These are phyloP conservation scores for Crax fasciolata DNA, from an alignment of 2,797 vertebrate species.

Conservation along the genomic window DNA sequence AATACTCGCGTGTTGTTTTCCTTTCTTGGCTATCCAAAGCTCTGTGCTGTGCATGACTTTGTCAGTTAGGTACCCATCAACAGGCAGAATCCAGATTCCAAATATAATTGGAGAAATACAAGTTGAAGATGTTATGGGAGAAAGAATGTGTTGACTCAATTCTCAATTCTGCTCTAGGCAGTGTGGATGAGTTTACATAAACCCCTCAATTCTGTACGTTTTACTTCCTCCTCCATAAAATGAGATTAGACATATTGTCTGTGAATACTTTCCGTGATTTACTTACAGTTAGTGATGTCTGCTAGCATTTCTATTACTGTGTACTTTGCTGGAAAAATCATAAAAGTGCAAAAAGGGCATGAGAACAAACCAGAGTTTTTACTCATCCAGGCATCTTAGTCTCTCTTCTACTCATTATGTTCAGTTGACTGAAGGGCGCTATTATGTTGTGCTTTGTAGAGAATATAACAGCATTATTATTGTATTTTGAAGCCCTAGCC, in stretches of 20 bases:
- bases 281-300: not conserved
- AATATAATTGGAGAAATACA: not conserved
- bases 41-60: not conserved
- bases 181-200: not conserved
- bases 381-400: not conserved
- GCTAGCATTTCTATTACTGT: not conserved
- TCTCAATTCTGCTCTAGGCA: not conserved
- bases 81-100: not conserved
- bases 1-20: not conserved
- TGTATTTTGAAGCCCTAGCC: not conserved
- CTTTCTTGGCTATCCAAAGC: not conserved
- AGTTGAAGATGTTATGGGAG: not conserved
- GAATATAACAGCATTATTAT: not conserved
- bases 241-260: not conserved
- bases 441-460: not conserved
- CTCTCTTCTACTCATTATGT: not conserved
- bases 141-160: not conserved
- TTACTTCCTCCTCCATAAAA: not conserved
- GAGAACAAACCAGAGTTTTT: not conserved
- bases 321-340: not conserved
- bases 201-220: not conserved
- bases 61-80: not conserved
- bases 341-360: not conserved
- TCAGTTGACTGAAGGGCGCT: not conserved
- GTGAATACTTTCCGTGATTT: not conserved